Base-by-base conservation (phyloP, 2,113 vertebrate species). In the Poicephalus gulielmi region DNA sequence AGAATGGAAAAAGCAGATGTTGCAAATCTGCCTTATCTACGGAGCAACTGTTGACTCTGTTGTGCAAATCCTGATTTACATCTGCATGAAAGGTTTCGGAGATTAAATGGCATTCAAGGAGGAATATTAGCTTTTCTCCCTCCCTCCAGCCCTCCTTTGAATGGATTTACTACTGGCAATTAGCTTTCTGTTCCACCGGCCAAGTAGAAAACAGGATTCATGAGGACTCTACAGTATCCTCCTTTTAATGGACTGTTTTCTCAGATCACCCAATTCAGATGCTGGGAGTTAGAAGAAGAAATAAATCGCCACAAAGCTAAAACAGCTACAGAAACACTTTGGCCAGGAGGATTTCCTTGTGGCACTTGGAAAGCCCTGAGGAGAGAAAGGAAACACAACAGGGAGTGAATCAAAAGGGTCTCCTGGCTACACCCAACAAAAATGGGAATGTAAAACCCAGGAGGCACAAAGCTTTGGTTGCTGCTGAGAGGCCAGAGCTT, bases 201-300 rank as follows among this genome's bases (percentile, higher is more conserved):
- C 96, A 96, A 96, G 96, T 96, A 97, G 95, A 97, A 97, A 97
- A 97, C 96, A 96, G 94, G 96, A 97, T 97, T 97, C 96, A 94
- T 94, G 84, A 81, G 83, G 88, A 89, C 86, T 95, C 96, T 95
- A 95, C 91, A 93, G 95, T 94, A 95, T 89, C 96, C 92, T 95
- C 67, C 88, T 96, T 95, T 92, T 94, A 96, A 97, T 89, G 88
- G 95, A 94, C 88, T 96, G 83, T 94, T 97, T 96, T 96, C 95
- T 74, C 59, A 73, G 84, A 83, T 94, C 74, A 76, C 86, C 62
- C 92, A 96, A 96, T 91, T 94, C 88, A 96, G 70, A 86, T 83
- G 80, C 74, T 33, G 47, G 73, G 92, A 83, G 68, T 82, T 71
- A 79, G 77, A 93, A 95, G 74, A 77, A 90, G 93, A 93, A 97